Base-by-base conservation (phyloP, 1,140 invertebrate genomes). In the Arion vulgaris region DNA sequence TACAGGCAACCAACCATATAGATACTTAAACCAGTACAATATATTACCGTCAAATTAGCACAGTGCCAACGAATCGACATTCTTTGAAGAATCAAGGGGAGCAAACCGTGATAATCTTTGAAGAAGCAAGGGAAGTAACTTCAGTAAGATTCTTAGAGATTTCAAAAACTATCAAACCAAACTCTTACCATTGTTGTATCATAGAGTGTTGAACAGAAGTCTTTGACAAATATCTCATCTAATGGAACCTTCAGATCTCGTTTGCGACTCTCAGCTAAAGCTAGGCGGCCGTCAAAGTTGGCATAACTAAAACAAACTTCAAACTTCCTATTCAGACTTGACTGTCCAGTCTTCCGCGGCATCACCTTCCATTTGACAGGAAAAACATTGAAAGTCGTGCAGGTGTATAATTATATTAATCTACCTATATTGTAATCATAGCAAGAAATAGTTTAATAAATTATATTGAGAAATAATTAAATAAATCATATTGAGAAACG, bases 271-370 rank as follows among this genome's bases (percentile, higher is more conserved):
- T 83, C 85, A 17, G 71, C 71, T 51, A 92, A 71, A 15, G 90
- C 91, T 15, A 78, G 71, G 23, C 45, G 81, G 1, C 91, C 91
- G 78, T 92, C 88, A 85, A 92, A 92, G 79, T 91, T 87, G 49
- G 92, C 89, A 80, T 85, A 92, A 83, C 90, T 91, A 9, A 92
- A 82, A 32, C 91, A 80, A 19, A 87, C 85, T 4, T 91, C 92
- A 7, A 92, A 85, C 72, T 91, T 89, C 23, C 85, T 80, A 5
- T 83, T 51, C 36, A 89, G 89, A 28, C 89, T 84, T 2, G 91
- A 80, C 69, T 90, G 91, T 0, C 87, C 87, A 15, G 91, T 91
- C 49, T 89, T 90, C 51, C 90, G 89, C 1, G 91, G 87, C 89
- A 90, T 90, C 75, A 91, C 80, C 90, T 91, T 62, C 9, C 7